A percentile compares a stretch with the other conserved stretches of the same genome.
Conservation (phyloP, 2,888 invertebrate species). For the Acleris literana region DNA sequence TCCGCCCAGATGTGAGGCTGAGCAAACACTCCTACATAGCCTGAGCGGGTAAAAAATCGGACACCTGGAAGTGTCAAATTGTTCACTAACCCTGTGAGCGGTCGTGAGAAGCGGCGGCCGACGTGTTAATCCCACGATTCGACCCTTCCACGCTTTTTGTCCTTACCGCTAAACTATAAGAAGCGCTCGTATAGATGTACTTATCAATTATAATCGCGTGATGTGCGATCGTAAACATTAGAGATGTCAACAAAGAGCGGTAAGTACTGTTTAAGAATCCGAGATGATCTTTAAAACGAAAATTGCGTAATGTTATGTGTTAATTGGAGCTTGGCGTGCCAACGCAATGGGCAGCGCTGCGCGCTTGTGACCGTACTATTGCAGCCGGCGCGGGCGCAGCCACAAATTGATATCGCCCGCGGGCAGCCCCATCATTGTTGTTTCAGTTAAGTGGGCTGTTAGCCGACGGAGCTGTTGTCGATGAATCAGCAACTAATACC, state of each 20-base stretch:
- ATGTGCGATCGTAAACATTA: conserved; percentile 19
- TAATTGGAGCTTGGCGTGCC: conserved; percentile 45
- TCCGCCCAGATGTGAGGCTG: conserved; percentile 79
- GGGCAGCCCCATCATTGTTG: conserved; percentile 50
- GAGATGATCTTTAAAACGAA: background rate
- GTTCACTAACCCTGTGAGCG: conserved; percentile 75
- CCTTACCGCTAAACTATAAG: conserved; percentile 21
- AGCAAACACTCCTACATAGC: conserved; percentile 74
- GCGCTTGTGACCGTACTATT: conserved; percentile 30
- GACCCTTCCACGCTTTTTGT: conserved; percentile 31
- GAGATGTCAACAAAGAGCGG: conserved; percentile 25
- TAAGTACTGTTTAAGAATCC: conserved; percentile 3
- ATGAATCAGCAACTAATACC: conserved; percentile 58
- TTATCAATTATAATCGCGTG: conserved; percentile 33
- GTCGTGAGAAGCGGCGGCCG: conserved; percentile 69
- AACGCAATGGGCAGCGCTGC: conserved; percentile 44
- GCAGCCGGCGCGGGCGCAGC: conserved; percentile 39
- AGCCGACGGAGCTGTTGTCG: conserved; percentile 45
- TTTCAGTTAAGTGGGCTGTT: conserved; percentile 55
- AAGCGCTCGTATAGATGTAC: conserved; percentile 22
- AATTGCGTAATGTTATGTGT: conserved; percentile 43
- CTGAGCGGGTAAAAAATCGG: conserved; percentile 72
- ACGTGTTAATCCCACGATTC: conserved; percentile 40
- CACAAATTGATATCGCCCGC: conserved; percentile 46
- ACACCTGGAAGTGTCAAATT: conserved; percentile 84